Base-by-base conservation (phyloP, 2,888 invertebrate genomes). In the Ormyrus nitidulus region DNA sequence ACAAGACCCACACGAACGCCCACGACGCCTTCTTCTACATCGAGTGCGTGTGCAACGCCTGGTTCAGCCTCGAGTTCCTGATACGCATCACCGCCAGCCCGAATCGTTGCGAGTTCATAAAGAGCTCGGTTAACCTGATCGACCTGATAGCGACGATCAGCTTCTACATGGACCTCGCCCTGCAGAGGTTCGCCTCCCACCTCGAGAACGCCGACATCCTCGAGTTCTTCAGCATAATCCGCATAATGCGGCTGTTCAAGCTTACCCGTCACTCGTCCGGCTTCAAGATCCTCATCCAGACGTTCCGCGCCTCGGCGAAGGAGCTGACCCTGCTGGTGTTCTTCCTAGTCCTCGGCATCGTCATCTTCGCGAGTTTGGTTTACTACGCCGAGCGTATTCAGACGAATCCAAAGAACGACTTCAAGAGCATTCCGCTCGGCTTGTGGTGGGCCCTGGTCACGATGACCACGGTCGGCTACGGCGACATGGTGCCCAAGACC, bases 381-480 rank as follows among this genome's bases (percentile, higher is more conserved):
- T 99, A 98, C 92, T 99, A 99, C 92, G 99, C 99, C 82, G 99
- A 99, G 92, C 93, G 98, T 88, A 98, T 98, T 88, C 97, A 97
- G 91, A 95, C 84, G 1, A 97, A 97, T 92, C 97, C 97, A 82
- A 95, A 97, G 91, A 99, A 99, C 92, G 98, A 98, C 92, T 99
- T 99, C 93, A 97, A 98, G 91, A 98, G 98, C 91, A 99, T 99
- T 93, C 99, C 99, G 65, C 93, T 98, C 87, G 99, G 99, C 65
- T 92, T 99, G 84, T 99, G 99, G 99, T 99, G 99, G 99, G 99
- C 99, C 65, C 94, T 99, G 91, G 98, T 99, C 85, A 99, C 99
- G 85, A 99, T 99, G 99, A 99, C 99, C 85, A 98, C 98, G 0
- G 98, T 99, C 80, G 99, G 99, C 64, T 99, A 99, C 91, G 99